phyloP scores from a whole-genome alignment of 2,797 vertebrate species.

The Typhlichthys eigenmanni region DNA sequence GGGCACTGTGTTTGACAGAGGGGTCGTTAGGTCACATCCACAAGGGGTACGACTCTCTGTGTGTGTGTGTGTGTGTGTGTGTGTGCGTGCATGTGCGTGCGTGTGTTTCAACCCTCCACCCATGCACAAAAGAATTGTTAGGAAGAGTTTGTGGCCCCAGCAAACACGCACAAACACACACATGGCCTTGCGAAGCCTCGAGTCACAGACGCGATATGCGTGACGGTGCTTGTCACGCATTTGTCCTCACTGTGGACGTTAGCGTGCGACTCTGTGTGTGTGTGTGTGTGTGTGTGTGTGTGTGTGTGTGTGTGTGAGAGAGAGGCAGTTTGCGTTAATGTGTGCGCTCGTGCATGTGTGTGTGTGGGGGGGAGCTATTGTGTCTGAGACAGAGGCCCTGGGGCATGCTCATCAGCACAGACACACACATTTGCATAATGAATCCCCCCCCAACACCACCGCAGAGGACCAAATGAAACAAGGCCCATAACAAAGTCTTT shows the following conservation, averaged over 20 bases:
- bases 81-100: neutral
- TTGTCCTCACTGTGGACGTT: constrained; percentile 28
- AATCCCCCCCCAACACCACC: constrained; percentile 60
- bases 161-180: constrained; percentile 20
- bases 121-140: constrained; percentile 1
- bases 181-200: constrained; percentile 32
- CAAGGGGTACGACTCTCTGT: constrained; percentile 64
- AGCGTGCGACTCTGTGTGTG: constrained; percentile 37
- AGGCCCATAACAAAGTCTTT: constrained; percentile 61
- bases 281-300: constrained; percentile 18
- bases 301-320: constrained; percentile 43
- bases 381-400: constrained; percentile 61
- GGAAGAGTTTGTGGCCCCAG: neutral
- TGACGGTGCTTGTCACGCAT: constrained; percentile 65
- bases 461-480: constrained; percentile 70
- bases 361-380: constrained; percentile 27
- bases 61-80: constrained; percentile 47
- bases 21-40: constrained; percentile 81
- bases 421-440: constrained; percentile 72
- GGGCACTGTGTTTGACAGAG: constrained; percentile 79
- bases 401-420: constrained; percentile 72
- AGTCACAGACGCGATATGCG: constrained; percentile 63
- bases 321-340: constrained; percentile 27
- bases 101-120: neutral
- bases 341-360: constrained; percentile 40